These are phyloP conservation scores for Holothuria glaberrima DNA, from an alignment of 35 echinoderm and acorn worm genomes.

Conservation along the genomic window DNA sequence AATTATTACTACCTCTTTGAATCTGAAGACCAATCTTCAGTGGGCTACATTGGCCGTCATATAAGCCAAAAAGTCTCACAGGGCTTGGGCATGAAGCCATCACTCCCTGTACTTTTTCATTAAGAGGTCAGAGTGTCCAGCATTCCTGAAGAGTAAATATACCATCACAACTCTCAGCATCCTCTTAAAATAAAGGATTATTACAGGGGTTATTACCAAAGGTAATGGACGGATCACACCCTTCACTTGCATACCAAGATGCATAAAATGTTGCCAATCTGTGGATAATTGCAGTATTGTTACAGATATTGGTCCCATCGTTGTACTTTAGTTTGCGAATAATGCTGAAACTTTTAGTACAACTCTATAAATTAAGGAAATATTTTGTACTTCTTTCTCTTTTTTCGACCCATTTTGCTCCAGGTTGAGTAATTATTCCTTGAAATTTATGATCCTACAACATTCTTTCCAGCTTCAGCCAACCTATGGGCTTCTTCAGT, in stretches of 20 bases:
- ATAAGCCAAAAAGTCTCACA: slow-evolving; percentile 53
- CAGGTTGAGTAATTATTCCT: slow-evolving; percentile 8
- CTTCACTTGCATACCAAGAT: slow-evolving; percentile 26
- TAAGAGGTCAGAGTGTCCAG: not conserved
- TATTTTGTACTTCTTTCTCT: slow-evolving; percentile 67
- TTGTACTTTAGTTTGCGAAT: slow-evolving; percentile 27
- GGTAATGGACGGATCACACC: slow-evolving; percentile 9
- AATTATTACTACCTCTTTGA: too few species aligned
- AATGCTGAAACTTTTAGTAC: slow-evolving; percentile 27
- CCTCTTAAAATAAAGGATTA: not conserved
- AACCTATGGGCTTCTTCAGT: not conserved
- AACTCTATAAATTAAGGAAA: slow-evolving; percentile 52
- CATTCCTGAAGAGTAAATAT: slow-evolving; percentile 10
- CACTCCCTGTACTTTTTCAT: slow-evolving; percentile 38
- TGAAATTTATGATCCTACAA: too few species aligned
- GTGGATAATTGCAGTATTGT: slow-evolving; percentile 19
- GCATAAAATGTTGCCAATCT: not conserved
- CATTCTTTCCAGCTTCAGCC: too few species aligned
- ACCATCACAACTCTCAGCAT: slow-evolving; percentile 37
- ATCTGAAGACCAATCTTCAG: too few species aligned
- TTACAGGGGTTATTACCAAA: slow-evolving; percentile 6
- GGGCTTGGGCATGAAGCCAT: slow-evolving; percentile 35
- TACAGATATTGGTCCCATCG: slow-evolving; percentile 4
- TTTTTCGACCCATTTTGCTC: slow-evolving; percentile 50
- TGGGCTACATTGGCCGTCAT: too few species aligned